These are phyloP conservation scores for Melanotaenia trifasciata DNA, from an alignment of 2,797 vertebrate species.

Conservation along the genomic window DNA sequence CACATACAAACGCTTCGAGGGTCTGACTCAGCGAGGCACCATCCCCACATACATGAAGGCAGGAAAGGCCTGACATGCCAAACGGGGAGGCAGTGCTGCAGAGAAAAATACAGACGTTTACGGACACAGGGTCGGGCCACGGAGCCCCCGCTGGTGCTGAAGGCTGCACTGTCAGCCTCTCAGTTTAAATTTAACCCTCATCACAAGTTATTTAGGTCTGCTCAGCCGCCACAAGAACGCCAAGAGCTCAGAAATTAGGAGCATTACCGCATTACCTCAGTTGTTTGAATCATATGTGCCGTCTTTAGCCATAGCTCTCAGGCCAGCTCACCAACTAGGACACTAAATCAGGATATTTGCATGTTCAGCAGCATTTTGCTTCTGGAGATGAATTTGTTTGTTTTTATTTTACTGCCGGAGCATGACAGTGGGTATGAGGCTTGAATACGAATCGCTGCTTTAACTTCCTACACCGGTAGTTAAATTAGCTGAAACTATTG, in stretches of 20 bases:
- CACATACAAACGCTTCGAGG: constrained; percentile 98
- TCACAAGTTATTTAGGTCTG: constrained; percentile 64
- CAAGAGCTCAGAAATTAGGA: constrained; percentile 52
- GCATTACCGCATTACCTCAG: constrained; percentile 76
- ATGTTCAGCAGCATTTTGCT: constrained; percentile 56
- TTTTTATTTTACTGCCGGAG: constrained; percentile 13
- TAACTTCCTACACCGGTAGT: constrained; percentile 42
- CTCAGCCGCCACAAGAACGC: constrained; percentile 51
- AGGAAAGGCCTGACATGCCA: constrained; percentile 88
- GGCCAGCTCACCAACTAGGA: constrained; percentile 64
- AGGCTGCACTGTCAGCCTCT: constrained; percentile 54
- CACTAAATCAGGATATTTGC: constrained; percentile 67
- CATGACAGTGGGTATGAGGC: constrained; percentile 13
- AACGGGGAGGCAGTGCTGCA: neutral
- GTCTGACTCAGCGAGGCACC: constrained; percentile 94
- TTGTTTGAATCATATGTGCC: constrained; percentile 61
- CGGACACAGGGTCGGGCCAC: constrained; percentile 78
- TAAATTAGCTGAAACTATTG: constrained; percentile 26
- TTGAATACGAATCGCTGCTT: constrained; percentile 53
- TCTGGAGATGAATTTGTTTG: constrained; percentile 29
- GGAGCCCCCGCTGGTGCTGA: constrained; percentile 70
- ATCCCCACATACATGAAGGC: constrained; percentile 97
- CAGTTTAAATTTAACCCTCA: constrained; percentile 67
- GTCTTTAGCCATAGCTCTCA: constrained; percentile 69
- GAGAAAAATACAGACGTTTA: constrained; percentile 57